A percentile compares a stretch with the other conserved stretches of the same genome.
Evolutionary conservation across 2,113 vertebrate species (phyloP).

Genomic region (Eleginops maclovinus): DNA sequence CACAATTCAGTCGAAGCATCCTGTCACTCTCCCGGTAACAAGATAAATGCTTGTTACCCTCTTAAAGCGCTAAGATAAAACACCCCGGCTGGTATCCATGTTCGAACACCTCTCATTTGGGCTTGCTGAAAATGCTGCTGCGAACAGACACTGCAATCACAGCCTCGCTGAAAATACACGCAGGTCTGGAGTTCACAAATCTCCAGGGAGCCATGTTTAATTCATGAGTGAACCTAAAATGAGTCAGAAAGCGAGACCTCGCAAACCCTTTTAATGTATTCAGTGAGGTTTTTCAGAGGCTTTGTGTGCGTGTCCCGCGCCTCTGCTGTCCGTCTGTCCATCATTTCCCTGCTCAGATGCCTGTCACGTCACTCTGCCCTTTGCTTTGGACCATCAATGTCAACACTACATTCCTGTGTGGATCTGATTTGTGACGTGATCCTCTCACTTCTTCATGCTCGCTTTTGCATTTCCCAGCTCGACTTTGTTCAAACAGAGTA

Average conservation of each 20-base stretch:
- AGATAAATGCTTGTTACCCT: conserved; percentile 83
- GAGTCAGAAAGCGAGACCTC: conserved; percentile 57
- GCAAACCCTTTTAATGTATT: conserved; percentile 58
- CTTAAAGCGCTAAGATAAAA: conserved; percentile 79
- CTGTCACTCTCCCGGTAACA: conserved; percentile 76
- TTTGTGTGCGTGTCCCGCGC: conserved; percentile 31
- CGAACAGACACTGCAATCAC: conserved; percentile 56
- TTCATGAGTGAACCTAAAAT: conserved; percentile 66
- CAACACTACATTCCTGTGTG: conserved; percentile 83
- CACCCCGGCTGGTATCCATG: conserved; percentile 62
- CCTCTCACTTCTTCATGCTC: conserved; percentile 44
- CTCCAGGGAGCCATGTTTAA: conserved; percentile 61
- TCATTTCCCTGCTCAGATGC: conserved; percentile 70
- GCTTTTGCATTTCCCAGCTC: conserved; percentile 54
- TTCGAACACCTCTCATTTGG: conserved; percentile 72
- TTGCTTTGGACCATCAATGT: conserved; percentile 82
- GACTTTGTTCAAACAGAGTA: conserved; percentile 64
- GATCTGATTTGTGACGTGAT: conserved; percentile 72
- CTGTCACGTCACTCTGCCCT: conserved; percentile 83
- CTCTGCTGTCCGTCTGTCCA: conserved; percentile 46
- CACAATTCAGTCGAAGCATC: conserved; percentile 76
- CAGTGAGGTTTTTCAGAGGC: conserved; percentile 40
- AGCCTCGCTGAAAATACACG: conserved; percentile 50
- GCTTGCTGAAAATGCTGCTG: conserved; percentile 44
- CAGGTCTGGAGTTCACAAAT: conserved; percentile 58